Percentiles rank a stretch among this genome's conserved stretches.
Conservation (phyloP, 2,797 vertebrate species). For the Acipenser oxyrinchus region DNA sequence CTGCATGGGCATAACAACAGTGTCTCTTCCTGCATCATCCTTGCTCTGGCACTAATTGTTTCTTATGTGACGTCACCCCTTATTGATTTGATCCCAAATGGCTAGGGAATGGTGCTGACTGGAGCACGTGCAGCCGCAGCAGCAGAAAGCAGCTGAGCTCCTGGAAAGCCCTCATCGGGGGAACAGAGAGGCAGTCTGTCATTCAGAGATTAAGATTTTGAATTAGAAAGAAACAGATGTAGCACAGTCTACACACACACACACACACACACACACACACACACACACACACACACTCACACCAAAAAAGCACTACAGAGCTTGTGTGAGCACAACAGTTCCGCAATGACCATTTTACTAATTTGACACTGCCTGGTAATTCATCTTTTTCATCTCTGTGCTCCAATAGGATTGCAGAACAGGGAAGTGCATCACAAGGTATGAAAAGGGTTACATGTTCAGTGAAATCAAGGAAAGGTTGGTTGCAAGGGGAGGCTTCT, state of each 20-base stretch:
- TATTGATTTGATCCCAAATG: conserved; percentile 41
- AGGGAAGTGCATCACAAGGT: conserved; percentile 53
- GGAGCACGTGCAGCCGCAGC: conserved; percentile 14
- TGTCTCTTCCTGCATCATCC: conserved; percentile 39
- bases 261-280: no score
- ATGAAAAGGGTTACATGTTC: conserved; percentile 29
- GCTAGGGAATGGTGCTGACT: conserved; percentile 24
- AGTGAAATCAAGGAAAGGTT: conserved; percentile 23
- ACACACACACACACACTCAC: no score
- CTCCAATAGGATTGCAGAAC: conserved; percentile 40
- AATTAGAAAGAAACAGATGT: background rate
- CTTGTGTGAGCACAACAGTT: background rate
- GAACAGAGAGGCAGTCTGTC: background rate
- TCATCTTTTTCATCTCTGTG: conserved; percentile 39
- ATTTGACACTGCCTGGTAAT: conserved; percentile 40
- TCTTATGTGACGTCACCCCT: conserved; percentile 58
- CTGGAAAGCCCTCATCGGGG: background rate
- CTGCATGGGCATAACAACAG: conserved; percentile 33
- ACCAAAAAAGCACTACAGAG: no score
- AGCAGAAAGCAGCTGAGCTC: conserved; percentile 17
- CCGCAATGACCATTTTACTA: conserved; percentile 29
- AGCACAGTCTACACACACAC: no score
- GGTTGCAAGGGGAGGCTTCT: conserved; percentile 25
- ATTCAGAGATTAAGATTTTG: conserved; percentile 7
- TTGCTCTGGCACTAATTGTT: conserved; percentile 42